A percentile compares a stretch with the other conserved stretches of the same genome.
These are phyloP conservation scores for Paracyclopina nana DNA, from an alignment of 1,140 invertebrate species.

Conservation along the genomic window DNA sequence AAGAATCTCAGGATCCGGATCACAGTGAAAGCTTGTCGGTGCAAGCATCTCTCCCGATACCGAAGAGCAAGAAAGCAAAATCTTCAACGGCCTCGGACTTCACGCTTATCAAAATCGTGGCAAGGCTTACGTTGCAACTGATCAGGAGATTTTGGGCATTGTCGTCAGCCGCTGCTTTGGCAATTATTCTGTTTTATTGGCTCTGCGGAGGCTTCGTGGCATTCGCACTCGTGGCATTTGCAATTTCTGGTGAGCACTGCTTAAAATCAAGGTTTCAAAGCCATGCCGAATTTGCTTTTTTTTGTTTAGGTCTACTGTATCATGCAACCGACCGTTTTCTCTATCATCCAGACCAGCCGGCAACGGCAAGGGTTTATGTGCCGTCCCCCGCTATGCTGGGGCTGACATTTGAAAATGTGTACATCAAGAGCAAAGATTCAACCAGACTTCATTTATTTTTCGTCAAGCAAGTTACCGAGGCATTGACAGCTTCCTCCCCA, in stretches of 20 bases:
- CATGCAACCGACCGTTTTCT: constrained; percentile 61
- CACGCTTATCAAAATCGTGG: constrained; percentile 6
- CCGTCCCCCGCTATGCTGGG: constrained; percentile 57
- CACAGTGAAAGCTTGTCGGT: too few relatives aligned
- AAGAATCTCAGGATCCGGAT: too few relatives aligned
- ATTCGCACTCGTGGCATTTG: constrained; percentile 42
- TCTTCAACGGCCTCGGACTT: constrained; percentile 2
- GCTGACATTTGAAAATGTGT: constrained; percentile 63
- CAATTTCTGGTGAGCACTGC: constrained; percentile 25
- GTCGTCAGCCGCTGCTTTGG: constrained; percentile 36
- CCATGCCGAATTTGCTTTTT: not conserved
- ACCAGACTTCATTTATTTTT: constrained; percentile 64
- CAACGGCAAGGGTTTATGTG: constrained; percentile 63
- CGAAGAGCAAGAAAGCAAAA: too few relatives aligned
- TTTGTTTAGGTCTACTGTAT: constrained; percentile 49
- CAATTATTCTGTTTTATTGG: constrained; percentile 55
- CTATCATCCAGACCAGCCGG: constrained; percentile 69
- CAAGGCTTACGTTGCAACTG: not conserved
- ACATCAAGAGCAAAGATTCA: constrained; percentile 51
- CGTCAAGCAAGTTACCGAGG: constrained; percentile 49
- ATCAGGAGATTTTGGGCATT: constrained; percentile 28
- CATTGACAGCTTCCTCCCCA: constrained; percentile 38
- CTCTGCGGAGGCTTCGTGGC: constrained; percentile 51
- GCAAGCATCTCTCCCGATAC: too few relatives aligned
- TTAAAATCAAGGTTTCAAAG: not conserved